Percentiles rank a stretch among this genome's conserved stretches.
phyloP scores from a whole-genome alignment of 2,797 vertebrate species.

The Octomys mimax region DNA sequence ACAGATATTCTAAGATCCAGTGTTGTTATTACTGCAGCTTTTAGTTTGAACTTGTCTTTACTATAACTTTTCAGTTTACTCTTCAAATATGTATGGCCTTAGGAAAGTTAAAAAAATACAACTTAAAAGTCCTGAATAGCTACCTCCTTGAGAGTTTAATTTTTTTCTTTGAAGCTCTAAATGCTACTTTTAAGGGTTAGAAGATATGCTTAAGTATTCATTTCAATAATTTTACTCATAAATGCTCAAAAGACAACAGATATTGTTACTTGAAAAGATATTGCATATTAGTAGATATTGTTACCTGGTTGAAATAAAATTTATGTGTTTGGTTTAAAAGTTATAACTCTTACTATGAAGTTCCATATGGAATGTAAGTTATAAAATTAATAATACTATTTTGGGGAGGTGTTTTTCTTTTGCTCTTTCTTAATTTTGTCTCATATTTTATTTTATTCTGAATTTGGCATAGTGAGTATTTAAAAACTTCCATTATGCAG shows the following conservation, averaged over 20 bases:
- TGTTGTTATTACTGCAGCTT: neutral
- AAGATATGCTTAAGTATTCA: slow-evolving; percentile 78
- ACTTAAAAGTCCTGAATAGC: slow-evolving; percentile 59
- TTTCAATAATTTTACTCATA: slow-evolving; percentile 76
- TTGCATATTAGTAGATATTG: slow-evolving; percentile 23
- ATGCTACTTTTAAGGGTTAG: slow-evolving; percentile 69
- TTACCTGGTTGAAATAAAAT: slow-evolving; percentile 74
- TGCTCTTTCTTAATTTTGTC: slow-evolving; percentile 30
- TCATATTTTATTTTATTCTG: neutral
- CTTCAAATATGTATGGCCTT: slow-evolving; percentile 49
- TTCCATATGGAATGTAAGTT: neutral
- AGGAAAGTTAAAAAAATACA: slow-evolving; percentile 56
- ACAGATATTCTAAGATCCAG: neutral
- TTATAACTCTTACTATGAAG: neutral
- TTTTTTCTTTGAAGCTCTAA: slow-evolving; percentile 82
- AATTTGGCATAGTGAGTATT: neutral
- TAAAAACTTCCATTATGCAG: neutral
- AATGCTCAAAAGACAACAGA: slow-evolving; percentile 60
- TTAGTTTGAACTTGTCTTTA: slow-evolving; percentile 10
- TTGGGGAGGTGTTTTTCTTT: slow-evolving; percentile 43
- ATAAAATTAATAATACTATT: neutral
- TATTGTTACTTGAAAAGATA: slow-evolving; percentile 51
- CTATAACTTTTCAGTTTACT: neutral
- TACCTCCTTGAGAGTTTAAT: slow-evolving; percentile 70
- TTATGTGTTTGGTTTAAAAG: slow-evolving; percentile 50